Evolutionary conservation across 2,888 invertebrate genomes (phyloP), one percentile per base, ranked within the genome.

Genomic region (Drosophila infuscata): DNA sequence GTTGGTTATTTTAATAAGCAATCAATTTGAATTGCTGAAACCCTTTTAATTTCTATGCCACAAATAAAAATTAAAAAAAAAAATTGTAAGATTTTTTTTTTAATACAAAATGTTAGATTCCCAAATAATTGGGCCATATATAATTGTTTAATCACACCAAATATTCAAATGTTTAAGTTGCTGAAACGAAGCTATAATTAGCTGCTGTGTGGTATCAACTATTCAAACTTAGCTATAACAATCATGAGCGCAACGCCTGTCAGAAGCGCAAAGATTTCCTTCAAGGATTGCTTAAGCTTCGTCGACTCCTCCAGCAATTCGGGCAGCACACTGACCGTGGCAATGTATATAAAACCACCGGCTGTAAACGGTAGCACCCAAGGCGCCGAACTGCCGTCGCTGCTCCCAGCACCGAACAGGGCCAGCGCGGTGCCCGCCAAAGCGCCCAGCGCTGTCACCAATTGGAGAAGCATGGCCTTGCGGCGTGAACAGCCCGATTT

Each of bases 301-400:
- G 95, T 95, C n/a, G 96, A 95, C 90, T 98, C 98, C 92, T 97
- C 97, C 79, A 99, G 94, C 54, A 99, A 94, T 94, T 99, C 99
- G 11, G 99, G 99, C 91, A 99, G 97, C 30, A 99, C 98, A 76
- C 99, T 99, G 0, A 99, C 99, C 25, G 99, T 98, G 29, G 99
- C 99, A 88, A 99, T 99, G 93, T 99, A 99, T 92, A 99, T 99
- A 92, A 99, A 99, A n/a, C 99, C 99, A 77, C 98, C 99, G 51
- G 99, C 99, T 32, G 99, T 99, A 89, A 99, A 99, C 17, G 99
- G 99, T 66, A 99, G 94, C 62, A 99, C 97, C 95, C 99, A 98
- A 0, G 91, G 89, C 8, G 88, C 74, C 8, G 96, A 95, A 12
- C 97, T 96, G 2, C 97, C 96, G 85, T 94, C 93, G 52, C 94